A percentile compares a stretch with the other conserved stretches of the same genome.
phyloP scores from a whole-genome alignment of 2,888 invertebrate species.

The Agonopterix heracliana region DNA sequence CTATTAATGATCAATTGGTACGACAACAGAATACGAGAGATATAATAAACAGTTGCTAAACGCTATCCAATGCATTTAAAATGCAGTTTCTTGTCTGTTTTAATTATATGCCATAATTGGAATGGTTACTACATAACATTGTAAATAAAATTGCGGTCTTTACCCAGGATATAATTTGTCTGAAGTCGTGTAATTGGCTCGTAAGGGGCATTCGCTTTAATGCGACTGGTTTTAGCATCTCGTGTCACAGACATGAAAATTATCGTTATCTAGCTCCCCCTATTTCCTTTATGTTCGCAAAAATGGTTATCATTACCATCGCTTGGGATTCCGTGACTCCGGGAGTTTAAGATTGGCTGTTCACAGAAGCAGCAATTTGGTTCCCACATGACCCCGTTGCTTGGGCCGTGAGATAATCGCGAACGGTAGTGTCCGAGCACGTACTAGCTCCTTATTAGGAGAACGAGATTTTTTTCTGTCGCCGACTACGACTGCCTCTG shows the following conservation, averaged over 20 bases:
- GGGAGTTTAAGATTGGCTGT: constrained; percentile 37
- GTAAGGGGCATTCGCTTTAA: constrained; percentile 36
- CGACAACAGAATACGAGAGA: constrained; percentile 23
- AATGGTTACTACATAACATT: constrained; percentile 22
- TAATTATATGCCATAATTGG: constrained; percentile 43
- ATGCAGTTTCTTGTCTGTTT: constrained; percentile 33
- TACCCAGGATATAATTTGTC: constrained; percentile 41
- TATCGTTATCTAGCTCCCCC: constrained; percentile 29
- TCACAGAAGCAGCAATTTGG: constrained; percentile 52
- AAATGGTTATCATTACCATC: constrained; percentile 46
- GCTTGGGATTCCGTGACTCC: constrained; percentile 50
- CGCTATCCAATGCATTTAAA: constrained; percentile 19
- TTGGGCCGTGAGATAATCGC: constrained; percentile 70
- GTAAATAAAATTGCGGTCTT: constrained; percentile 38
- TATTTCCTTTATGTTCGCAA: constrained; percentile 30
- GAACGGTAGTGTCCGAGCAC: constrained; percentile 63
- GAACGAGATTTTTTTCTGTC: constrained; percentile 50
- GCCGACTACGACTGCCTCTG: constrained; percentile 29
- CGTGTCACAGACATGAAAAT: constrained; percentile 20
- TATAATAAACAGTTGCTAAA: constrained; percentile 7
- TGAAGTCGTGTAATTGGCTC: constrained; percentile 31
- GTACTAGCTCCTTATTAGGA: constrained; percentile 66
- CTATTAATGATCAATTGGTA: constrained; percentile 35
- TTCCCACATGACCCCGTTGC: constrained; percentile 65
- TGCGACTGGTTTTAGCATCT: constrained; percentile 33